Percentiles rank a stretch among this genome's conserved stretches.
phyloP scores from a whole-genome alignment of 2,888 invertebrate species.

The Anorthoa munda region DNA sequence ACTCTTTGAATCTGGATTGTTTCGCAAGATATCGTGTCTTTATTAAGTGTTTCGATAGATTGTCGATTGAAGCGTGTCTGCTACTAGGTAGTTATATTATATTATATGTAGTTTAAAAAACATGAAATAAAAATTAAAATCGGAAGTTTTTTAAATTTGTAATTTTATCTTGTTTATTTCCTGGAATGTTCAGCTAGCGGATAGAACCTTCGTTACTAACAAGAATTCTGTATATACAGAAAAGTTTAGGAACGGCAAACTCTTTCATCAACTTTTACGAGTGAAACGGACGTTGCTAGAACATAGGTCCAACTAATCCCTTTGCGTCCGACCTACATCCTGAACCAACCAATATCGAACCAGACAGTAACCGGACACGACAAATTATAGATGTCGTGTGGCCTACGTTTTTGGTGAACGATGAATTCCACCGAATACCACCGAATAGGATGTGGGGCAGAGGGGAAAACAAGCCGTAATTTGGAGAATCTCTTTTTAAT shows the following conservation, averaged over 20 bases:
- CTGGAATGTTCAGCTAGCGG: no score
- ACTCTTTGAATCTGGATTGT: no score
- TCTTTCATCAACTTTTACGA: conserved; percentile 29
- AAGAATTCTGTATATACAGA: neutral
- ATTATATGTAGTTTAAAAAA: no score
- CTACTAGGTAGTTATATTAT: no score
- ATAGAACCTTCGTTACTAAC: neutral
- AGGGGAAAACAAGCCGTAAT: neutral
- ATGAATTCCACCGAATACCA: neutral
- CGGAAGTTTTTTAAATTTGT: no score
- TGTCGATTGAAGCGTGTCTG: no score
- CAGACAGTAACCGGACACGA: neutral
- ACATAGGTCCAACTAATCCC: conserved; percentile 24
- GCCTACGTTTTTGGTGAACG: conserved; percentile 20
- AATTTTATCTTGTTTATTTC: no score
- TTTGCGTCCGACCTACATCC: conserved; percentile 23
- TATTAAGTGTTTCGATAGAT: no score
- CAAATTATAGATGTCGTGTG: conserved; percentile 25
- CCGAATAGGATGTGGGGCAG: neutral
- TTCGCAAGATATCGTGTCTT: no score
- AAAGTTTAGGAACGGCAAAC: neutral
- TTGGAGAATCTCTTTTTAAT: neutral
- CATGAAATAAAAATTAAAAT: no score
- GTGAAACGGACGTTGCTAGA: neutral
- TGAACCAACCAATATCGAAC: neutral